Evolutionary conservation across 2,113 vertebrate species (phyloP), one percentile per base, ranked within the genome.

Genomic region (human (Homo sapiens)): DNA sequence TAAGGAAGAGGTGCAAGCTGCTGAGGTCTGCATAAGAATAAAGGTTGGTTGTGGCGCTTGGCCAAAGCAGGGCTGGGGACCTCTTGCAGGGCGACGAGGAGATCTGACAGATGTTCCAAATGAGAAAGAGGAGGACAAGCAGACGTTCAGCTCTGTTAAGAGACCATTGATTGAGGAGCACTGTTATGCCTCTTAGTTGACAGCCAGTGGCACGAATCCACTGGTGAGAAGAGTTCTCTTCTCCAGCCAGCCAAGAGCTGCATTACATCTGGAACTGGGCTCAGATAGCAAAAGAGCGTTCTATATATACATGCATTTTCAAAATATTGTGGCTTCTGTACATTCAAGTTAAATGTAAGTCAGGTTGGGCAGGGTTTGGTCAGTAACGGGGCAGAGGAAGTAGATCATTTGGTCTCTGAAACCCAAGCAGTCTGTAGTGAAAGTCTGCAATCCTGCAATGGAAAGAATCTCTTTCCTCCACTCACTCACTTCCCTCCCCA

Each of bases 31-130:
- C 70, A 81, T 10, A 27, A 55, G 90, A 70, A 87, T 10, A 27
- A 50, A 95, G 72, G 52, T 20, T 72, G 66, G 30, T 52, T 87
- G 66, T 80, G 97, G 95, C 2, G 0, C 52, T n/a, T 45, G 72
- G 66, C 93, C 96, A 96, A 59, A 78, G 90, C 84, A 90, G 73
- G 80, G 81, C 84, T 92, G 84, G 93, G 90, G 81, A 86, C 90
- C 83, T 30, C 84, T 85, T 91, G 72, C 85, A 32, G 81, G 81
- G 84, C 11, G 8, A 79, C 90, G 23, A 76, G 86, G 66, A 70
- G 52, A 43, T 70, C 55, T 92, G 90, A 85, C 84, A 97, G 75
- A 75, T 95, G 90, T 90, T 92, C 43, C 5, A 13, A 88, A 61
- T 18, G 35, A 78, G 64, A 94, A 93, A 0, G 3, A 64, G 76